These are phyloP conservation scores for Lissocephala sabroskyi DNA, from an alignment of 2,888 invertebrate genomes.

Conservation along the genomic window DNA sequence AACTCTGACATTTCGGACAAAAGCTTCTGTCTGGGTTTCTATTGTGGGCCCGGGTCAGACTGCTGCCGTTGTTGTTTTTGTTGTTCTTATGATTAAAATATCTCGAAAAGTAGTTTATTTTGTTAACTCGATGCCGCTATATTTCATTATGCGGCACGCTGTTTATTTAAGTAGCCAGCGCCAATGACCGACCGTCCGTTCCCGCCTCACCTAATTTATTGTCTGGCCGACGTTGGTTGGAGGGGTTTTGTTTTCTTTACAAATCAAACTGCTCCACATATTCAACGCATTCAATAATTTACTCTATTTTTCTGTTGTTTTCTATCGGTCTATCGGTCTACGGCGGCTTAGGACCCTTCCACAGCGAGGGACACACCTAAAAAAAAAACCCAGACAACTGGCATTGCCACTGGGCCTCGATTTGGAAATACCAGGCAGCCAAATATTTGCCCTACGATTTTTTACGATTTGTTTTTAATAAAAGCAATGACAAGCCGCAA, in stretches of 20 bases:
- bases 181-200: not conserved
- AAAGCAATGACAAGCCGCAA: conserved; percentile 42
- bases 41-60: not conserved
- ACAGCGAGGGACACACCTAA: conserved; percentile 50
- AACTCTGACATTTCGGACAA: conserved; percentile 64
- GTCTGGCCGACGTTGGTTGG: too few relatives aligned
- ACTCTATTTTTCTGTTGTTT: conserved; percentile 38
- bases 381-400: conserved; percentile 40
- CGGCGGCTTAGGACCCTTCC: not conserved
- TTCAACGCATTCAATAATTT: conserved; percentile 50
- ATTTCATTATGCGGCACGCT: conserved; percentile 46
- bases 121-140: conserved; percentile 50
- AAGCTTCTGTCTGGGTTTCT: conserved; percentile 61
- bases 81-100: conserved; percentile 62
- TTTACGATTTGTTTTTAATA: conserved; percentile 54
- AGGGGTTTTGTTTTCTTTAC: conserved; percentile 57
- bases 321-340: conserved; percentile 18
- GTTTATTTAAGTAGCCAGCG: conserved; percentile 60
- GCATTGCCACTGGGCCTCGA: conserved; percentile 10
- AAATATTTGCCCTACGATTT: conserved; percentile 34
- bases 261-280: conserved; percentile 61
- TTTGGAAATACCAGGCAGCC: conserved; percentile 32
- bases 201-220: conserved; percentile 35
- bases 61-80: conserved; percentile 31
- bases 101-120: conserved; percentile 37